Evolutionary conservation across 2,888 invertebrate species (phyloP).

Genomic region (Callimorpha dominula): DNA sequence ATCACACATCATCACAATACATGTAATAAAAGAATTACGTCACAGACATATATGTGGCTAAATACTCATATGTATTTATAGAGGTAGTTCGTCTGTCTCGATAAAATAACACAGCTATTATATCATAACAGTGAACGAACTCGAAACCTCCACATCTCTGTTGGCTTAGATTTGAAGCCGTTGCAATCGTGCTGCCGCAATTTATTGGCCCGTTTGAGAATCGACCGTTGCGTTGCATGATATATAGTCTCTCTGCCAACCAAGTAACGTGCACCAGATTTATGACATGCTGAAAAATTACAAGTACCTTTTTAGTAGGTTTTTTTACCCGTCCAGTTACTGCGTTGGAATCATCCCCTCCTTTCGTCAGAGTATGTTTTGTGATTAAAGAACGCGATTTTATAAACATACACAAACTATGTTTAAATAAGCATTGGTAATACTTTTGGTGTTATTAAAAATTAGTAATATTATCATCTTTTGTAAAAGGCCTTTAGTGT

Average conservation of each 20-base stretch:
- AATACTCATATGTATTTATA: background rate
- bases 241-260: constrained; percentile 46
- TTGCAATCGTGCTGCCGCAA: constrained; percentile 48
- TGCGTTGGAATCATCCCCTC: too few relatives aligned
- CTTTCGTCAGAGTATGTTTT: background rate
- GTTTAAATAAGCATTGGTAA: too few relatives aligned
- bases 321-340: background rate
- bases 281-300: constrained; percentile 63
- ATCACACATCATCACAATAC: too few relatives aligned
- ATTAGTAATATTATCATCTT: too few relatives aligned
- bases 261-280: constrained; percentile 54
- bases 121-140: constrained; percentile 9
- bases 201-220: constrained; percentile 62
- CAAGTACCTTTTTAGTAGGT: background rate
- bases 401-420: too few relatives aligned
- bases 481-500: too few relatives aligned
- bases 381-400: background rate
- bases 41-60: background rate
- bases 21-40: background rate
- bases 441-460: too few relatives aligned
- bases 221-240: constrained; percentile 57
- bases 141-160: constrained; percentile 24
- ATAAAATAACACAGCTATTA: constrained; percentile 2
- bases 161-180: constrained; percentile 35
- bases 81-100: background rate